Evolutionary conservation across 2,797 vertebrate genomes (phyloP), one percentile per base, ranked within the genome.

Genomic region (Nothura maculosa): DNA sequence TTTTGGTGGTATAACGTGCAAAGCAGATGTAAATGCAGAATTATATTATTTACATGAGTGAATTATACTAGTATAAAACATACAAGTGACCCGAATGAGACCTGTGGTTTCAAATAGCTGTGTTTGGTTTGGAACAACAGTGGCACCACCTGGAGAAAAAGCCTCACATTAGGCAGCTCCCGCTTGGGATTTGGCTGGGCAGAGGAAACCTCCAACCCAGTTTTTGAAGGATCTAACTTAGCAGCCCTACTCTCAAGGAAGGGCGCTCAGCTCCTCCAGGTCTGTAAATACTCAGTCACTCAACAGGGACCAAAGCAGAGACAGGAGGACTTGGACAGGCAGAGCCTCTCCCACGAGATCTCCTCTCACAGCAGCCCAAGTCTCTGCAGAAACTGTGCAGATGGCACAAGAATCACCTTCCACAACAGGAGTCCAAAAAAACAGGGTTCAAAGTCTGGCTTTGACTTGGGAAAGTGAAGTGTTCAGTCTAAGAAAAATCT

Each of bases 121-220:
- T 9, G 0, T 70, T n/a, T 22, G 81, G 4, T 22, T 54, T 84
- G 87, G 92, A 90, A 83, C 92, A 91, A 90, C 87, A 94, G 92
- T 81, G 93, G 6, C 94, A 87, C 88, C 92, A 89, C 89, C 93
- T 89, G 92, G 88, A 95, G 79, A 81, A 72, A 94, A 73, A 5
- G 28, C 13, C 81, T 80, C 76, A 55, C 54, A 2, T 1, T 25
- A 62, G 55, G 58, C 81, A 78, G 72, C 15, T 5, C 52, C 63
- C 14, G 20, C 9, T 6, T 55, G 79, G 38, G 18, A 6, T 5
- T 0, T 15, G 58, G 15, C 15, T 14, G 15, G 78, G 24, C 66
- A 16, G 58, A 30, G 28, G 43, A 25, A 66, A 42, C 22, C 47
- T 62, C 86, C 62, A 9, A 4, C 66, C 34, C 30, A 24, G 38